These are phyloP conservation scores for Galeruca laticollis DNA, from an alignment of 2,888 invertebrate species.

Conservation along the genomic window DNA sequence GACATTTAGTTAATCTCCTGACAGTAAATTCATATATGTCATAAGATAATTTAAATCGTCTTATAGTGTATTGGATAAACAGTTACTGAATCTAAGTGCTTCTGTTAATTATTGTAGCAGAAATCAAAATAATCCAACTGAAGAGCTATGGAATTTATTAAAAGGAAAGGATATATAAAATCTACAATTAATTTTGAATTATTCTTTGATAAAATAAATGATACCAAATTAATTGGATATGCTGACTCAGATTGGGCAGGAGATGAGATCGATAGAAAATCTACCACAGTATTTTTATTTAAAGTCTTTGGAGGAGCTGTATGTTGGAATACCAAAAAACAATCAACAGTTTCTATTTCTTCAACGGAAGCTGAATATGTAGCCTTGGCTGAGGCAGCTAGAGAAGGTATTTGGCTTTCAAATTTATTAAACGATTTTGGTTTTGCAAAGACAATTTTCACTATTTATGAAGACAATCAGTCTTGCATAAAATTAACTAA, in stretches of 20 bases:
- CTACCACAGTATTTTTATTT: constrained; percentile 54
- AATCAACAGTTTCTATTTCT: constrained; percentile 53
- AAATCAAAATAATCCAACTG: too few species aligned
- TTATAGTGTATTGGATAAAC: too few species aligned
- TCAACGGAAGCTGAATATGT: constrained; percentile 59
- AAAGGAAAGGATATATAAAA: too few species aligned
- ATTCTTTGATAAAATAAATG: too few species aligned
- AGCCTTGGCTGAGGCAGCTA: constrained; percentile 50
- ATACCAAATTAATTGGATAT: too few species aligned
- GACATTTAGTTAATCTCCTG: too few species aligned
- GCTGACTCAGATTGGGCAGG: constrained; percentile 55
- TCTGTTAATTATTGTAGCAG: too few species aligned
- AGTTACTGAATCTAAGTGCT: too few species aligned
- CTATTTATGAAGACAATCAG: constrained; percentile 14
- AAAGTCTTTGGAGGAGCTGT: constrained; percentile 51
- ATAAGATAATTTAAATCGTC: too few species aligned
- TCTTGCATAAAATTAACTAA: constrained; percentile 34
- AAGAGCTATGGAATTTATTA: too few species aligned
- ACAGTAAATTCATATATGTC: too few species aligned
- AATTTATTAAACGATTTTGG: constrained; percentile 22
- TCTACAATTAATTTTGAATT: too few species aligned
- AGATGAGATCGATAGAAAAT: constrained; percentile 50
- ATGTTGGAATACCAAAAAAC: constrained; percentile 55
- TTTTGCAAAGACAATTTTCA: constrained; percentile 11
- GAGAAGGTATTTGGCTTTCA: constrained; percentile 51